These are phyloP conservation scores for Caenorhabditis briggsae DNA, from an alignment of 1,140 invertebrate species.

Conservation along the genomic window DNA sequence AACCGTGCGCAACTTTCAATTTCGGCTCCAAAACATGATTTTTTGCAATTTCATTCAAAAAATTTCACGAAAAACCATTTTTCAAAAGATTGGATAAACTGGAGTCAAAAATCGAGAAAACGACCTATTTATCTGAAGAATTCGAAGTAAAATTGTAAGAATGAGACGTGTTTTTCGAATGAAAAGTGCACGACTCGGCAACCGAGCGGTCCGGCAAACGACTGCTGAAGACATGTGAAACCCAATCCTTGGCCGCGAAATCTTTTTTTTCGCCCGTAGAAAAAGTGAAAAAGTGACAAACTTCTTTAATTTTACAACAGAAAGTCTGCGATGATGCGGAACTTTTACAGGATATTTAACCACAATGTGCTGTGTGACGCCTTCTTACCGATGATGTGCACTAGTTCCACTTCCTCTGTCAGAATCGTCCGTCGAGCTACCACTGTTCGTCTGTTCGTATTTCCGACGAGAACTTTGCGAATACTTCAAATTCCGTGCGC, in stretches of 20 bases:
- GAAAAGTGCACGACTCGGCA: conserved; percentile 23
- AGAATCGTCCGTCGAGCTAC: conserved; percentile 41
- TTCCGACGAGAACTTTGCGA: conserved; percentile 30
- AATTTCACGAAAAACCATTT: too few species aligned
- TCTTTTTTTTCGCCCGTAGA: conserved; percentile 2
- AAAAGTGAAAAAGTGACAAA: conserved; percentile 39
- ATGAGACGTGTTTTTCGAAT: not conserved
- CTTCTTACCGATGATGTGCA: conserved; percentile 34
- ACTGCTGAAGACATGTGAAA: conserved; percentile 42
- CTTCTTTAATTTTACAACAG: conserved; percentile 42
- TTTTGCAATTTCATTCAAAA: too few species aligned
- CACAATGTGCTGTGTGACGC: not conserved
- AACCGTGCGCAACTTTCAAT: too few species aligned
- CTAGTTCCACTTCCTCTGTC: conserved; percentile 45
- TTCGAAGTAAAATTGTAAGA: not conserved
- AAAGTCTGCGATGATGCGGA: conserved; percentile 16
- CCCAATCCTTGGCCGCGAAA: conserved; percentile 33
- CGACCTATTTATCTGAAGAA: not conserved
- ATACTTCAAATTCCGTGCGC: conserved; percentile 34
- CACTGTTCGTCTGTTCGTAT: conserved; percentile 49
- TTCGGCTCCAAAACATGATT: too few species aligned
- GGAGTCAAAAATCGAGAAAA: too few species aligned
- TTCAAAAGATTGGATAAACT: not conserved
- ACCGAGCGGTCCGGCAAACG: conserved; percentile 1
- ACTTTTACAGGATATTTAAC: not conserved